Evolutionary conservation across 2,113 vertebrate genomes (phyloP).

Genomic region (Albula goreensis): DNA sequence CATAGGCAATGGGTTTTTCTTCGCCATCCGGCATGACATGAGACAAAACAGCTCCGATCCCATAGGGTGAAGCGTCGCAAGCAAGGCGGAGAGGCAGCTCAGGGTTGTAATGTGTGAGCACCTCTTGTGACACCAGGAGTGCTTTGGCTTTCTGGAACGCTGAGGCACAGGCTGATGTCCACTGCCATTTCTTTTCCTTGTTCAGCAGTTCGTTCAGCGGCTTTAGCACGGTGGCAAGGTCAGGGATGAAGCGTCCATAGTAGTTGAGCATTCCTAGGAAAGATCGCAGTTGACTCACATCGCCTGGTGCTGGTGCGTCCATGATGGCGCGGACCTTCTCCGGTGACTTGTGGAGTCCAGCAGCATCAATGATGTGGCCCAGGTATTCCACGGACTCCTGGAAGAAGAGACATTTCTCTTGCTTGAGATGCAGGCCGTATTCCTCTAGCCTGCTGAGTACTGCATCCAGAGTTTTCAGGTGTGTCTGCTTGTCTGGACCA

Average conservation of each 20-base stretch:
- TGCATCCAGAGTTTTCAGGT: slow-evolving; percentile 12
- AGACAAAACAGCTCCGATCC: slow-evolving; percentile 3
- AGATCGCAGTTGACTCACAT: slow-evolving; percentile 8
- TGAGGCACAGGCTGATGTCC: slow-evolving; percentile 12
- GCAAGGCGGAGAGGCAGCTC: slow-evolving; percentile 1
- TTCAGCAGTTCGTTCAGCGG: slow-evolving; percentile 39
- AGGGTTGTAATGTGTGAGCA: slow-evolving; percentile 28
- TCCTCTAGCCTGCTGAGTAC: slow-evolving; percentile 19
- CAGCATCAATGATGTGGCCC: slow-evolving; percentile 23
- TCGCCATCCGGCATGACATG: slow-evolving; percentile 36
- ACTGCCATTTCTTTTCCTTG: slow-evolving; percentile 30
- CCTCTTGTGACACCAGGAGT: not conserved
- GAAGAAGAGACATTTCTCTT: slow-evolving; percentile 32
- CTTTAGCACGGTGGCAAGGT: slow-evolving; percentile 52
- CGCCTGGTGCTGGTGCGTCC: slow-evolving; percentile 27
- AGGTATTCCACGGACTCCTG: slow-evolving; percentile 13
- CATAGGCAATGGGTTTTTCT: slow-evolving; percentile 63
- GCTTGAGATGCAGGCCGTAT: not conserved
- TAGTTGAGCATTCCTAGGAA: slow-evolving; percentile 34
- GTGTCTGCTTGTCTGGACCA: not conserved
- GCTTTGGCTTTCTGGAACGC: slow-evolving; percentile 21
- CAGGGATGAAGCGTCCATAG: slow-evolving; percentile 27
- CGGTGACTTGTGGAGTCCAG: slow-evolving; percentile 28
- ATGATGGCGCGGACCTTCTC: slow-evolving; percentile 19
- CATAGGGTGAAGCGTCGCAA: slow-evolving; percentile 28